Percentiles rank a stretch among this genome's conserved stretches.
These are phyloP conservation scores for Podargus strigoides DNA, from an alignment of 2,797 vertebrate species.

Conservation along the genomic window DNA sequence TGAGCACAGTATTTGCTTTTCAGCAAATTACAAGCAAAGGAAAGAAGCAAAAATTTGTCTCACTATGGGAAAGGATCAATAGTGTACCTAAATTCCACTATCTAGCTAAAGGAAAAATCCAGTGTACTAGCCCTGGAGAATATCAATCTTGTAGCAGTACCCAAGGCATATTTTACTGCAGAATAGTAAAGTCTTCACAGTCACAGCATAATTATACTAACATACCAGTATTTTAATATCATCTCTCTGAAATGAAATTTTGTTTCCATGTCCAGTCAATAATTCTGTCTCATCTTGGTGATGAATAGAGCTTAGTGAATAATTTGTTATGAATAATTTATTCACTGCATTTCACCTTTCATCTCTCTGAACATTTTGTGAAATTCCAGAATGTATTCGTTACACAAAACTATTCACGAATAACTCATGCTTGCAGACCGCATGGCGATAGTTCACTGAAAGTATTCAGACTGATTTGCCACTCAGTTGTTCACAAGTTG, in stretches of 20 bases:
- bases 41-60: not conserved
- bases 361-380: constrained; percentile 5
- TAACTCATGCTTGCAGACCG: not conserved
- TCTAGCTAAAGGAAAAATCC: constrained; percentile 18
- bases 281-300: constrained; percentile 55
- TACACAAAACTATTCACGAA: not conserved
- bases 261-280: constrained; percentile 62
- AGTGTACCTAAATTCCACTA: not conserved
- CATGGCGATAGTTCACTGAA: not conserved
- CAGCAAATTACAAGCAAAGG: not conserved
- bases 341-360: constrained; percentile 51
- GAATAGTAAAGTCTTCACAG: constrained; percentile 36
- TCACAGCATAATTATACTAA: constrained; percentile 44
- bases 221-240: constrained; percentile 4
- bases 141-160: constrained; percentile 41
- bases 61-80: constrained; percentile 13
- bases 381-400: not conserved
- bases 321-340: constrained; percentile 61
- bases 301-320: constrained; percentile 44
- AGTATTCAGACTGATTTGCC: not conserved
- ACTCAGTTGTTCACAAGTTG: not conserved
- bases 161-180: constrained; percentile 30
- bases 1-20: not conserved
- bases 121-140: not conserved
- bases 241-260: constrained; percentile 49